These are phyloP conservation scores for Automeris io DNA, from an alignment of 2,888 invertebrate species.

Conservation along the genomic window DNA sequence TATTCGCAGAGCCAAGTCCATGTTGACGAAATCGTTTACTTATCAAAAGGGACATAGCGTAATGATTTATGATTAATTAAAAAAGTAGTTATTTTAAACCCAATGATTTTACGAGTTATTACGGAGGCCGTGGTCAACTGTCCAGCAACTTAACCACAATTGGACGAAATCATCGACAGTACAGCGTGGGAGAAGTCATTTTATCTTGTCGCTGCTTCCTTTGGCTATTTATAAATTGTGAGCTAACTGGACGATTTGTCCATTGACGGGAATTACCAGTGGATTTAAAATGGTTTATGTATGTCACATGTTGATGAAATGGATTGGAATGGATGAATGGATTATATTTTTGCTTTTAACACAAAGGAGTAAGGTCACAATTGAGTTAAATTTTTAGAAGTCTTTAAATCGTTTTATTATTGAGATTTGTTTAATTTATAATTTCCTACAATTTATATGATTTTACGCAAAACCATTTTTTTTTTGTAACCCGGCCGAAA, in stretches of 20 bases:
- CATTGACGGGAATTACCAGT: slow-evolving; percentile 18
- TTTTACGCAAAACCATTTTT: no score
- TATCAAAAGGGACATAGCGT: no score
- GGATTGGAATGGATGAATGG: not conserved
- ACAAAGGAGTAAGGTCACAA: not conserved
- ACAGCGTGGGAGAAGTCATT: slow-evolving; percentile 24
- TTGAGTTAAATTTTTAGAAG: not conserved
- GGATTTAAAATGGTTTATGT: slow-evolving; percentile 1
- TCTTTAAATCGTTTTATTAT: not conserved
- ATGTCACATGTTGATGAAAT: slow-evolving; percentile 4
- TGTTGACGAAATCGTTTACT: no score
- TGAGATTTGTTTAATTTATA: not conserved
- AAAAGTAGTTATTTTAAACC: no score
- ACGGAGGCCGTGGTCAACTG: no score
- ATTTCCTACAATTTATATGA: no score
- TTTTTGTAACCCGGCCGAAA: no score
- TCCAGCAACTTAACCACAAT: slow-evolving; percentile 22
- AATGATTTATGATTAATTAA: no score
- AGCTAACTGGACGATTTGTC: slow-evolving; percentile 23
- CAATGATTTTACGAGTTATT: not conserved
- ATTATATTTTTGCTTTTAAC: not conserved
- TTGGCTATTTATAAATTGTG: slow-evolving; percentile 34
- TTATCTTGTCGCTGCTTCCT: slow-evolving; percentile 28
- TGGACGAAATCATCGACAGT: slow-evolving; percentile 15
- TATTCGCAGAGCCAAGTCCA: no score